Evolutionary conservation across 2,113 vertebrate genomes (phyloP), one percentile per base, ranked within the genome.

Genomic region (Alces alces): DNA sequence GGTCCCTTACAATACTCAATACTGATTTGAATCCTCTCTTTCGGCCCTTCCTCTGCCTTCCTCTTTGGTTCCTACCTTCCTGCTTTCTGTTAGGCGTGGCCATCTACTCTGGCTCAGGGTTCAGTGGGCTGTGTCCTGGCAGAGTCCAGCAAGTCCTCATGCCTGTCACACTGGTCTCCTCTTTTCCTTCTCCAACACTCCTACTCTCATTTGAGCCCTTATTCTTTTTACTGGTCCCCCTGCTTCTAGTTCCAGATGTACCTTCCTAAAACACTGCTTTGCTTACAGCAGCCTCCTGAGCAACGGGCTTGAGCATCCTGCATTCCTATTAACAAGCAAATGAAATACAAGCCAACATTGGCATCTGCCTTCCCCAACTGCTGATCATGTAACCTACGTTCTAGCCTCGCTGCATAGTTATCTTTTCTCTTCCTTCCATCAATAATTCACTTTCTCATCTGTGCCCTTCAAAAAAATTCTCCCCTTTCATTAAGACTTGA

Each of bases 231-330:
- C 25, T 43, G 6, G 30, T 45, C 21, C 17, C 33, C 23, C 10
- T 90, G 39, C n/a, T 14, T 92, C 33, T 60, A 76, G 10, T 76
- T 86, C 47, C n/a, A 83, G 19, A 27, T 45, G 13, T 54, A 7
- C 19, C 28, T 96, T 79, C 17, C 93, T 87, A 91, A 89, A 93
- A 57, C 45, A 89, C 9, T 14, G 15, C 61, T 87, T 93, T 76
- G 45, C 54, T 82, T 58, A 16, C 8, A 16, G 3, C 33, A 47
- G n/a, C 93, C 7, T 88, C 14, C 58, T 90, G 11, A 61, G 19
- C 17, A 30, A 28, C 2, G 47, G 16, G 11, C 3, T 58, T 14
- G 13, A 64, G 7, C 17, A 7, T 16, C 21, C 23, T 88, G n/a
- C 30, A 4, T 86, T 52, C 7, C 43, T 33, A 8, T 33, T 45